These are phyloP conservation scores for Nomada fucata DNA, from an alignment of 2,888 invertebrate species.

Conservation along the genomic window DNA sequence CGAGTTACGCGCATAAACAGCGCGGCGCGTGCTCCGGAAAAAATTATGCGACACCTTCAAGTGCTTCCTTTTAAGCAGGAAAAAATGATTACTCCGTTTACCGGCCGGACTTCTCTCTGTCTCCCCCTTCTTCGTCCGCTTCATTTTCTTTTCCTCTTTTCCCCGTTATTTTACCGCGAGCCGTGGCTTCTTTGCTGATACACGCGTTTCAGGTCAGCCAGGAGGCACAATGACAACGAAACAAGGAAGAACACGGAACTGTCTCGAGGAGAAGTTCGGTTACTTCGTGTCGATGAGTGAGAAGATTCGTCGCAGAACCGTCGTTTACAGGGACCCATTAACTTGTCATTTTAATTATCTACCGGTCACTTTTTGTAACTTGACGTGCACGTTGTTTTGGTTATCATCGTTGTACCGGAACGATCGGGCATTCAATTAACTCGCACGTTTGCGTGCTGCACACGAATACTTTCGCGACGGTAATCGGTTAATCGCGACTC, in stretches of 20 bases:
- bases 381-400: background rate
- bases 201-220: background rate
- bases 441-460: background rate
- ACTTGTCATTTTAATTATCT: constrained; percentile 31
- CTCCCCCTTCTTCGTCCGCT: background rate
- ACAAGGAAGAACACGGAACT: background rate
- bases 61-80: constrained; percentile 32
- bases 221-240: constrained; percentile 4
- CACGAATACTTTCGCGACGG: background rate
- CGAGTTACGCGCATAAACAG: constrained; percentile 37
- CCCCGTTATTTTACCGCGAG: background rate
- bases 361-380: background rate
- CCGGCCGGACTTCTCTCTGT: background rate
- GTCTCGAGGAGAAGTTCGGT: constrained; percentile 11
- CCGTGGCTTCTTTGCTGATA: background rate
- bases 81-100: constrained; percentile 38
- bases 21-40: constrained; percentile 31
- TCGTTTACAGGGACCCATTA: constrained; percentile 8
- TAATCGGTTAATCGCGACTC: constrained; percentile 27
- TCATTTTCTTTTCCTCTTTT: background rate
- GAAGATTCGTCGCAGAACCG: background rate
- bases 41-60: constrained; percentile 29
- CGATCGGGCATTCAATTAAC: constrained; percentile 24
- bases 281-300: constrained; percentile 1
- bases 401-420: background rate